Base-by-base conservation (phyloP, 2,797 vertebrate species). In the Liparis tanakae region DNA sequence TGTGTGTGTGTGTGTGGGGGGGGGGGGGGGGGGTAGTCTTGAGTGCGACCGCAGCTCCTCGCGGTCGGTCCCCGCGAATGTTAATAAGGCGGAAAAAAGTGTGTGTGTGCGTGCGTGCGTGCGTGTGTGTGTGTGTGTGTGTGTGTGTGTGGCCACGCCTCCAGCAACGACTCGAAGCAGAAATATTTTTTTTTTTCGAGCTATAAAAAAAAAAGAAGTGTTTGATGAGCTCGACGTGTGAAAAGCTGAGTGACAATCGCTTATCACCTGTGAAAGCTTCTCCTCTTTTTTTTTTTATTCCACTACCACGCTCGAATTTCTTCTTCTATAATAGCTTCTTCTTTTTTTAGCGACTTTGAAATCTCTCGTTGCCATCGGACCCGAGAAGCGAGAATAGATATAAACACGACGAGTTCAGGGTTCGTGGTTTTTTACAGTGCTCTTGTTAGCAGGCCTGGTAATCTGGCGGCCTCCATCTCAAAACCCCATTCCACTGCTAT, bases 1-100 rank as follows among this genome's bases (percentile, higher is more conserved):
- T n/a, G n/a, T n/a, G n/a, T n/a, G n/a, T n/a, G n/a, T n/a, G n/a
- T n/a, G n/a, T n/a, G n/a, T n/a, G n/a, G n/a, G n/a, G n/a, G n/a
- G n/a, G n/a, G n/a, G n/a, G n/a, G 61, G 69, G 86, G 69, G 86
- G 89, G 87, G 90, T 83, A 85, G 86, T 87, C 66, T n/a, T 79
- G 53, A 80, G 73, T 75, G 71, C 13, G 69, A 78, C 70, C 73
- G 75, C 69, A 36, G 54, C 83, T 77, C 58, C n/a, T n/a, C 76
- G 76, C 83, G 55, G 67, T 65, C 66, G 64, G 60, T 81, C 57
- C 55, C 76, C 22, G 70, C 76, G 85, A 83, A 88, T 88, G 80
- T 76, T 83, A 85, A 86, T 74, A 68, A 84, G 78, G 48, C 20
- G 61, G 67, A 68, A 74, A 79, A 55, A 36, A 50, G n/a, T n/a